A percentile compares a stretch with the other conserved stretches of the same genome.
Conservation (phyloP, 1,140 invertebrate species). For the Nephila pilipes region DNA sequence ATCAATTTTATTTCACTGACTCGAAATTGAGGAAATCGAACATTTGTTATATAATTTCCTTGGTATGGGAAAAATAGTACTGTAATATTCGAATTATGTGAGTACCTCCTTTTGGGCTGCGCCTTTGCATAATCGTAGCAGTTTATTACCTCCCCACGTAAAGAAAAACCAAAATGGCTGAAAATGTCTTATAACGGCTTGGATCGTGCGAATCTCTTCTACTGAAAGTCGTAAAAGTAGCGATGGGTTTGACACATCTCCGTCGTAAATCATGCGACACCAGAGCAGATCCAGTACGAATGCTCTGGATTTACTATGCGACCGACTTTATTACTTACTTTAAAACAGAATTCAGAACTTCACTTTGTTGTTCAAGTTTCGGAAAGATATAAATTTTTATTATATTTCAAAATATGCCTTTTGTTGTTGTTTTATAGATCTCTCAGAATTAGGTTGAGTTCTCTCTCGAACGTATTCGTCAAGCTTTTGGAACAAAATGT, state of each 20-base stretch:
- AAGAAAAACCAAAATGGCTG: not conserved
- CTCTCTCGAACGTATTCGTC: too few species aligned
- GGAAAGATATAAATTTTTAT: conserved; percentile 20
- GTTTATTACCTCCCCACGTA: too few species aligned
- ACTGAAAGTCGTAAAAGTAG: not conserved
- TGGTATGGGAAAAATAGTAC: too few species aligned
- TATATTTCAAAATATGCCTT: not conserved
- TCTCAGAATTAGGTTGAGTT: too few species aligned
- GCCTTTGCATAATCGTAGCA: too few species aligned
- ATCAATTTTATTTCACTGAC: too few species aligned
- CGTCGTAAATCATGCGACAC: not conserved
- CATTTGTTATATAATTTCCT: too few species aligned
- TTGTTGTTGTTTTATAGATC: too few species aligned
- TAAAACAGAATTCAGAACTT: not conserved
- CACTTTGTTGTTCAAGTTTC: not conserved
- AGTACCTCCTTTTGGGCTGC: too few species aligned
- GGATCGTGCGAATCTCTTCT: not conserved
- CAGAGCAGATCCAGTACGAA: not conserved
- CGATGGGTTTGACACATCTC: not conserved
- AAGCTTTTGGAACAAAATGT: too few species aligned
- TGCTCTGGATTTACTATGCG: not conserved
- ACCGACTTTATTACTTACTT: not conserved
- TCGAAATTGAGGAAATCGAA: too few species aligned
- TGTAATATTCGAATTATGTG: too few species aligned
- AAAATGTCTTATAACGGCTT: not conserved